Conservation (phyloP, 2,888 invertebrate species). For the Noctua fimbriata region DNA sequence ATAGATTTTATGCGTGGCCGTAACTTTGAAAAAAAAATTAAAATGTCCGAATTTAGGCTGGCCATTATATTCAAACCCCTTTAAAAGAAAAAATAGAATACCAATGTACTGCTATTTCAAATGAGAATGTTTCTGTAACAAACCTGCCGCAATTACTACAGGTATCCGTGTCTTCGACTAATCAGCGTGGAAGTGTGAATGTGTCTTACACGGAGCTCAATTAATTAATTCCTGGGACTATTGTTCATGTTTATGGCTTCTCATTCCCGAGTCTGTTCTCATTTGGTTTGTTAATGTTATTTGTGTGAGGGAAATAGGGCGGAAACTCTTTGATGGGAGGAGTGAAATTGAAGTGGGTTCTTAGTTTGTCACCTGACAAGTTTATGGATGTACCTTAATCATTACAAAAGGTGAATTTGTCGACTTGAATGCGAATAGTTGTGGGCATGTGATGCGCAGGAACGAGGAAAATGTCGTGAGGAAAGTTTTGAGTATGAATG, state of each 20-base stretch:
- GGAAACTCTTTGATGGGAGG: background rate
- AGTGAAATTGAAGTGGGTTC: background rate
- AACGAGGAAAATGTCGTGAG: too few species aligned
- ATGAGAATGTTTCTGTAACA: background rate
- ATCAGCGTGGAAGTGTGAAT: constrained; percentile 39
- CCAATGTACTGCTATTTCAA: background rate
- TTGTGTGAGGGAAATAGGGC: constrained; percentile 2
- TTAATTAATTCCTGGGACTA: constrained; percentile 55
- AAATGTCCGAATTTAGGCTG: too few species aligned
- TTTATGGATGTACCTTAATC: background rate
- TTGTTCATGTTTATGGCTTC: constrained; percentile 37
- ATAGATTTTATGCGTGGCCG: too few species aligned
- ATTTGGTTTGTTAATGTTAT: constrained; percentile 40
- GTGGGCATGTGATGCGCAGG: too few species aligned
- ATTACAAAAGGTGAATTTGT: background rate
- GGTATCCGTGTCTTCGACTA: constrained; percentile 22
- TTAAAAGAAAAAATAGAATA: background rate
- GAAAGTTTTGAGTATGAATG: too few species aligned
- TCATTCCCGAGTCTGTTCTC: constrained; percentile 19
- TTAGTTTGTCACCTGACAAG: background rate
- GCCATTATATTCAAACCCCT: too few species aligned
- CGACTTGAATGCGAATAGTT: background rate
- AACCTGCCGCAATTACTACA: background rate
- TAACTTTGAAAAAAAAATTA: too few species aligned
- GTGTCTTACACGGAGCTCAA: constrained; percentile 35